A percentile compares a stretch with the other conserved stretches of the same genome.
phyloP scores from a whole-genome alignment of 1,140 invertebrate species.

The Drosophila orena region DNA sequence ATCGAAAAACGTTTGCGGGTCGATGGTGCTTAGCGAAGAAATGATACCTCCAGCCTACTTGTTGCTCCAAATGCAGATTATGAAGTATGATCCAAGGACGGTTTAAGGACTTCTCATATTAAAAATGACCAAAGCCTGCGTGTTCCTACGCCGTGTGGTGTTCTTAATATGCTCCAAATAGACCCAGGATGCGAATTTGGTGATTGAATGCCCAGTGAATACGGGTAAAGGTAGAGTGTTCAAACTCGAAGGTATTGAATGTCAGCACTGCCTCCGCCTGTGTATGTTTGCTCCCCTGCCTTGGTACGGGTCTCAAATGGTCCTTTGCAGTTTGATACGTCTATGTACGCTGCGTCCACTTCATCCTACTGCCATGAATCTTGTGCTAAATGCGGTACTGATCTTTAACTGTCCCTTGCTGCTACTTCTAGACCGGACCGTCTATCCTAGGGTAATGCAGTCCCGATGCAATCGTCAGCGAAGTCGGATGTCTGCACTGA shows the following conservation, averaged over 20 bases:
- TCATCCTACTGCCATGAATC: conserved; percentile 6
- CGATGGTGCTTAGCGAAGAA: conserved; percentile 33
- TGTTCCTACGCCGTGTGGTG: conserved; percentile 15
- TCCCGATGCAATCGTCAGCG: conserved; percentile 8
- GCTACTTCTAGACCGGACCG: conserved; percentile 16
- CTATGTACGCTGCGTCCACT: conserved; percentile 1
- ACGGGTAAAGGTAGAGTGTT: conserved; percentile 9
- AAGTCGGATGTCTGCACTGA: conserved; percentile 12
- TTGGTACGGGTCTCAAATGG: not conserved
- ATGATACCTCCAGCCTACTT: conserved; percentile 17
- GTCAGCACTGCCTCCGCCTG: conserved; percentile 1
- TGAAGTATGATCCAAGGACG: conserved; percentile 11
- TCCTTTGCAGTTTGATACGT: conserved; percentile 2
- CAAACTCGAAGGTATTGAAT: conserved; percentile 18
- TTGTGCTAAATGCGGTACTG: conserved; percentile 12
- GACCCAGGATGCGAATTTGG: conserved; percentile 13
- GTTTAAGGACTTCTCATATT: conserved; percentile 1
- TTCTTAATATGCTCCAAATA: conserved; percentile 3
- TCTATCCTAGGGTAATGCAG: conserved; percentile 7
- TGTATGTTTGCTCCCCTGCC: conserved; percentile 2
- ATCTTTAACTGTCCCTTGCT: conserved; percentile 1
- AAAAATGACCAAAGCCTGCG: conserved; percentile 25
- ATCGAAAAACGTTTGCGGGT: conserved; percentile 18
- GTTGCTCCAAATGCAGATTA: conserved; percentile 22
- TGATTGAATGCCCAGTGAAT: not conserved